Conservation (phyloP, 2,888 invertebrate species). For the Chymomyza procnemis region DNA sequence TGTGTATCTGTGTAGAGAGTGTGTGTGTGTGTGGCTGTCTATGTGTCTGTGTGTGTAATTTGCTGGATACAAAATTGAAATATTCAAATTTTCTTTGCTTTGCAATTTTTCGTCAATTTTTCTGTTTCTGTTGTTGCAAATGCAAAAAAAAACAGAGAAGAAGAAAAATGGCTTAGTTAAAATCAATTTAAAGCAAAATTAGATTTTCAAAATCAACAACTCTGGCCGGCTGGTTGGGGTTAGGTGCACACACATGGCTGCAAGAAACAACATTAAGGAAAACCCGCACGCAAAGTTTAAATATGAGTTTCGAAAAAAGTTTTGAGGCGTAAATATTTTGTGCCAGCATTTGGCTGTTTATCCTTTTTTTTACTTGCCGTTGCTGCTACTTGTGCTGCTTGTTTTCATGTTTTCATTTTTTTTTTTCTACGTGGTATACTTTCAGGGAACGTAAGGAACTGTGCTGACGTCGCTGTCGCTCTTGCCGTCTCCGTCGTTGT, state of each 20-base stretch:
- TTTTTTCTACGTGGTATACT: conserved; percentile 19
- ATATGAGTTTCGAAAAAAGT: conserved; percentile 68
- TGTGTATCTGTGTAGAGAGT: no score
- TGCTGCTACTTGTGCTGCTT: neutral
- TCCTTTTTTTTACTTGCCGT: conserved; percentile 59
- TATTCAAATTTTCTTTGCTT: conserved; percentile 1
- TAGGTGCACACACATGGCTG: conserved; percentile 26
- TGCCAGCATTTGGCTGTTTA: conserved; percentile 44
- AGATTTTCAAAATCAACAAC: conserved; percentile 69
- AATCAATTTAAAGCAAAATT: conserved; percentile 70
- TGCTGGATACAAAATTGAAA: conserved; percentile 20
- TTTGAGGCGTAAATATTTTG: conserved; percentile 70
- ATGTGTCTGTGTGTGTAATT: no score
- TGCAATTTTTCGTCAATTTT: neutral
- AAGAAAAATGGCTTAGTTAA: conserved; percentile 45
- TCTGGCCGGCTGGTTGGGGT: conserved; percentile 9
- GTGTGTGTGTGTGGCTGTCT: no score
- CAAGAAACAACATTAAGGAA: conserved; percentile 32
- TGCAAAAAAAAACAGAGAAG: no score
- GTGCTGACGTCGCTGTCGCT: conserved; percentile 5
- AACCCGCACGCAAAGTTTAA: conserved; percentile 57
- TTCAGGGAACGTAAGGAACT: conserved; percentile 26
- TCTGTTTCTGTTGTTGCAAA: neutral
- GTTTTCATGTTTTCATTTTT: neutral
- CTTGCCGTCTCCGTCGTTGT: neutral